Evolutionary conservation across 1,140 invertebrate genomes (phyloP).

Genomic region (Gryllus bimaculatus): DNA sequence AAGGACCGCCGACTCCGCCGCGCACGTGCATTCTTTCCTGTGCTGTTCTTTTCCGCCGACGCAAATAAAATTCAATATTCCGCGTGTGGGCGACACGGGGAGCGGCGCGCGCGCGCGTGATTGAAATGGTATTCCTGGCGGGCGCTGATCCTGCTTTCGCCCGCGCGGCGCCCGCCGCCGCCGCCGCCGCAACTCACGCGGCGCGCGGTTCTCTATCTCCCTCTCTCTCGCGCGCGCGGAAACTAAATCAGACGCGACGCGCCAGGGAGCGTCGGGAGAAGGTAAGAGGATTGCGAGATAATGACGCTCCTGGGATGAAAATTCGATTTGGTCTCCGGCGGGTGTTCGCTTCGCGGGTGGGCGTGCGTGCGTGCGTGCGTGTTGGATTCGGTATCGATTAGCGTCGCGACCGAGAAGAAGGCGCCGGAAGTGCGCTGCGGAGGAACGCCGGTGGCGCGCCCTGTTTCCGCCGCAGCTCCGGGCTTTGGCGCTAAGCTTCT

Average conservation of each 20-base stretch:
- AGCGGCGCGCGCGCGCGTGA: neutral
- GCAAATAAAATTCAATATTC: conserved; percentile 6
- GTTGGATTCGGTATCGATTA: neutral
- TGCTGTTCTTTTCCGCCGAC: neutral
- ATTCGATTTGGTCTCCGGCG: neutral
- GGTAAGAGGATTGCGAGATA: neutral
- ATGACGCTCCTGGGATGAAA: neutral
- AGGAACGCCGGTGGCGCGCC: too few relatives aligned
- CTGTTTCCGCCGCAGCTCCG: too few relatives aligned
- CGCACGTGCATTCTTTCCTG: neutral
- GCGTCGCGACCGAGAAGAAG: neutral
- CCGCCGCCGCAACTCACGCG: neutral
- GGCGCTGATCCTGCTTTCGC: neutral
- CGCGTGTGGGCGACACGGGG: neutral
- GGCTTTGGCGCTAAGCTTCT: too few relatives aligned
- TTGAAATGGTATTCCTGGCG: neutral
- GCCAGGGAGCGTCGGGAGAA: neutral
- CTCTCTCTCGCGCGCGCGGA: neutral
- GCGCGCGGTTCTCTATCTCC: too few relatives aligned
- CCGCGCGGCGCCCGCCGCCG: too few relatives aligned
- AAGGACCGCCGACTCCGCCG: neutral
- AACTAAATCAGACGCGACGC: neutral
- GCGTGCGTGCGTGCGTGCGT: neutral
- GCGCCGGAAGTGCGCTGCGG: neutral
- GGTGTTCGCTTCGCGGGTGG: neutral